Conservation (phyloP, 2,797 vertebrate species). For the Heterohyrax brucei region DNA sequence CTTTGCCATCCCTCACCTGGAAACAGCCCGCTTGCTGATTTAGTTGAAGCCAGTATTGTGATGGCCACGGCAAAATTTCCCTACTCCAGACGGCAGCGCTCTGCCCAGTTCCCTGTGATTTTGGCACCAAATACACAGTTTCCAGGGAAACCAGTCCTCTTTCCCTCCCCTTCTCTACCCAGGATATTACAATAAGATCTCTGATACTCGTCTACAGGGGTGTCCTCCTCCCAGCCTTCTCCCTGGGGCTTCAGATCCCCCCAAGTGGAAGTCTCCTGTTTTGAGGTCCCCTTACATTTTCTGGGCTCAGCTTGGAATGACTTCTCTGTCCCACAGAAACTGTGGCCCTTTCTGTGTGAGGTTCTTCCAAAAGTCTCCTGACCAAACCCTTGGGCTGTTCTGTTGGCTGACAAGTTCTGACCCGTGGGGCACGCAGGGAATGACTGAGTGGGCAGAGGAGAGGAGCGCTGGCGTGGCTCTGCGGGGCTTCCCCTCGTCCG, state of each 20-base stretch:
- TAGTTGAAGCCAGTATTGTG: conserved; percentile 70
- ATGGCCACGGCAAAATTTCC: conserved; percentile 73
- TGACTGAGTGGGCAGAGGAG: conserved; percentile 89
- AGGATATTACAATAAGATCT: conserved; percentile 83
- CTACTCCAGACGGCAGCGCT: conserved; percentile 77
- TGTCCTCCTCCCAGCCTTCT: conserved; percentile 65
- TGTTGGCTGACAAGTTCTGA: conserved; percentile 89
- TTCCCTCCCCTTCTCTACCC: conserved; percentile 68
- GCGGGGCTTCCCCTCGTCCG: conserved; percentile 39
- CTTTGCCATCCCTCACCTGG: not conserved
- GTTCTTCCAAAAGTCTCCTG: conserved; percentile 61
- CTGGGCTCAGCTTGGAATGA: not conserved
- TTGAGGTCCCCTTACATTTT: conserved; percentile 39
- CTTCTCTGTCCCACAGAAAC: not conserved
- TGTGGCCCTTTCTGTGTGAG: conserved; percentile 41
- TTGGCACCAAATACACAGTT: conserved; percentile 86
- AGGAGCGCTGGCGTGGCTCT: conserved; percentile 78
- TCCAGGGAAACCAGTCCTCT: conserved; percentile 69
- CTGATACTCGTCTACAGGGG: conserved; percentile 66
- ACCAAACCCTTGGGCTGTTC: conserved; percentile 74
- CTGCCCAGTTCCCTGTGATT: conserved; percentile 85
- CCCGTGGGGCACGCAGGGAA: conserved; percentile 88
- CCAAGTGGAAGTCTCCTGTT: conserved; percentile 78
- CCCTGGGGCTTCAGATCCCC: conserved; percentile 67
- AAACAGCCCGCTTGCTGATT: conserved; percentile 62